Conservation (phyloP, 2,888 invertebrate genomes). For the Malthinus flaveolus region DNA sequence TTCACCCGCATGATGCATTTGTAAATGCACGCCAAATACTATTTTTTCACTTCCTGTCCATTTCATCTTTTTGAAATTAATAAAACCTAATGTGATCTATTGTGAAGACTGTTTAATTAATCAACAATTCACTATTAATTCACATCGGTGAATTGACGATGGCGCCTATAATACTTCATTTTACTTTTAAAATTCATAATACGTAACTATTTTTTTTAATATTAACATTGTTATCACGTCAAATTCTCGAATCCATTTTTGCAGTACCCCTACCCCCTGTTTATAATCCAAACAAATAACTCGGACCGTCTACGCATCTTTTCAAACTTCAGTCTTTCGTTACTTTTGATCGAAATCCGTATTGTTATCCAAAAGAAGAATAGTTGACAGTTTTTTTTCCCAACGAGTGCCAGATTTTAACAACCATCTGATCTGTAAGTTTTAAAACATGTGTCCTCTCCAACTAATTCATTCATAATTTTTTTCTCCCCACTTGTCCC, state of each 20-base stretch:
- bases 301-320: conserved; percentile 10
- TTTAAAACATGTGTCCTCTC: conserved; percentile 16
- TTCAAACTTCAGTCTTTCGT: conserved; percentile 17
- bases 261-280: conserved; percentile 10
- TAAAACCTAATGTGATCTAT: conserved; percentile 39
- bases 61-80: conserved; percentile 33
- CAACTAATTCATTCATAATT: conserved; percentile 21
- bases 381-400: too few species aligned
- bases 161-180: conserved; percentile 20
- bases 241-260: conserved; percentile 19
- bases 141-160: conserved; percentile 30
- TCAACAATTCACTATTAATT: background rate
- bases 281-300: conserved; percentile 1
- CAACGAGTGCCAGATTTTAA: conserved; percentile 22
- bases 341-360: conserved; percentile 19
- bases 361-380: conserved; percentile 16
- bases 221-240: conserved; percentile 20
- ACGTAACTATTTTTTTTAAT: background rate
- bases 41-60: conserved; percentile 37
- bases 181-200: background rate
- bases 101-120: conserved; percentile 36
- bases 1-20: conserved; percentile 19
- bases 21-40: conserved; percentile 13
- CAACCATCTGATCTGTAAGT: conserved; percentile 27
- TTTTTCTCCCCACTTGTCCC: conserved; percentile 12